Evolutionary conservation across 1,140 invertebrate genomes (phyloP).

Genomic region (Calliopsis andreniformis): DNA sequence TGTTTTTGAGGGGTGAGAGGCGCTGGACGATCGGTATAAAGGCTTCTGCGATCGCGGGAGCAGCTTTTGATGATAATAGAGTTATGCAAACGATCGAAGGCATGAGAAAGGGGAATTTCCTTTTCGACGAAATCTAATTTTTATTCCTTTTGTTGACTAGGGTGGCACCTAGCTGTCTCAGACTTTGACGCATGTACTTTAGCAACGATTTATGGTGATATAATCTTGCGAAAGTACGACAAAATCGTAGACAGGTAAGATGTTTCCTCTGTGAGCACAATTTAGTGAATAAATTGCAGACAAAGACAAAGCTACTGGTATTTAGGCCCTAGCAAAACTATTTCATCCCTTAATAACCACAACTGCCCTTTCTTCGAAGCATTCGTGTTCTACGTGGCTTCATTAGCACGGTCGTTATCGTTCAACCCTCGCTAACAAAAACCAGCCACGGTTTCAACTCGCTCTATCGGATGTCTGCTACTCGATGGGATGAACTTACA

Average conservation of each 20-base stretch:
- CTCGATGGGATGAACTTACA: not conserved
- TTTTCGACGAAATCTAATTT: not conserved
- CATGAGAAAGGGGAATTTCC: not conserved
- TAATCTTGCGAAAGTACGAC: no score
- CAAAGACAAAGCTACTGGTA: no score
- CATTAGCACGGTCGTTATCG: constrained; percentile 14
- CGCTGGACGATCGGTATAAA: not conserved
- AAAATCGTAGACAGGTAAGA: no score
- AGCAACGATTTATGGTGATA: no score
- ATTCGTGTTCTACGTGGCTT: not conserved
- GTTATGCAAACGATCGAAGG: constrained; percentile 4
- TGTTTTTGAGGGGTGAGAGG: not conserved
- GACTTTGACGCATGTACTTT: no score
- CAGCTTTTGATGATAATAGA: not conserved
- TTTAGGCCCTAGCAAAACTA: not conserved
- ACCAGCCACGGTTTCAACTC: constrained; percentile 6
- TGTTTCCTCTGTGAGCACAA: no score
- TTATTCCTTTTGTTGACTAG: no score
- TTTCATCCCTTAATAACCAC: not conserved
- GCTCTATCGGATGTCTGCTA: not conserved
- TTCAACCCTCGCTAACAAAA: constrained; percentile 7
- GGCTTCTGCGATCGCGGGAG: not conserved
- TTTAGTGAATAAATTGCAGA: no score
- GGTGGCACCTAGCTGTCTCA: no score
- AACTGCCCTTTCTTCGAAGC: not conserved